These are phyloP conservation scores for Micoletzkya japonica DNA, from an alignment of 2,888 invertebrate genomes.

Conservation along the genomic window DNA sequence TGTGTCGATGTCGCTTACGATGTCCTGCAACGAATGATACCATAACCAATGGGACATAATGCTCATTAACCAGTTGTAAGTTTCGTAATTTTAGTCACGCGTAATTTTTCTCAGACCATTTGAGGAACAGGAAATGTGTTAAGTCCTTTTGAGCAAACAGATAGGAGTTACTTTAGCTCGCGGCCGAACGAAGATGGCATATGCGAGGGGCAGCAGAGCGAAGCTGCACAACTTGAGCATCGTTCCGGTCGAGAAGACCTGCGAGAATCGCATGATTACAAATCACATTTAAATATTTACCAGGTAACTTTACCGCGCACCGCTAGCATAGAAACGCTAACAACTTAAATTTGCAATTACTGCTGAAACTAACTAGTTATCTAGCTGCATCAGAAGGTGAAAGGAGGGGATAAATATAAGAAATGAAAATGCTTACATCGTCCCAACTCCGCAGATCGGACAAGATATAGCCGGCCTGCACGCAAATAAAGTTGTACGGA, in stretches of 20 bases:
- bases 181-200: slow-evolving; percentile 59
- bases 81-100: not conserved
- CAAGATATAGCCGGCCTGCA: slow-evolving; percentile 71
- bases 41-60: not conserved
- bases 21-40: not conserved
- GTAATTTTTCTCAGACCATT: not conserved
- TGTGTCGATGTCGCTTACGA: slow-evolving; percentile 1
- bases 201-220: slow-evolving; percentile 60
- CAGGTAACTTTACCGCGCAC: no score
- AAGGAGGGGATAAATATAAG: not conserved
- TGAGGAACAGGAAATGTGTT: not conserved
- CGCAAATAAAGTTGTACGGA: slow-evolving; percentile 72
- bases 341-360: no score
- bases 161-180: slow-evolving; percentile 35
- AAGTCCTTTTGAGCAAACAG: no score
- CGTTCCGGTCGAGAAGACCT: slow-evolving; percentile 54
- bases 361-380: no score
- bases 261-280: not conserved
- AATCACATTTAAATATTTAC: no score
- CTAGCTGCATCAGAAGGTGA: no score
- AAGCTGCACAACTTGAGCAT: slow-evolving; percentile 62
- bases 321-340: no score
- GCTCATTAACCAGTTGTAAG: not conserved
- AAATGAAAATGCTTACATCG: slow-evolving; percentile 38
- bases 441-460: slow-evolving; percentile 67